Conservation (phyloP, 2,113 vertebrate species). For the Accipiter virgatus region DNA sequence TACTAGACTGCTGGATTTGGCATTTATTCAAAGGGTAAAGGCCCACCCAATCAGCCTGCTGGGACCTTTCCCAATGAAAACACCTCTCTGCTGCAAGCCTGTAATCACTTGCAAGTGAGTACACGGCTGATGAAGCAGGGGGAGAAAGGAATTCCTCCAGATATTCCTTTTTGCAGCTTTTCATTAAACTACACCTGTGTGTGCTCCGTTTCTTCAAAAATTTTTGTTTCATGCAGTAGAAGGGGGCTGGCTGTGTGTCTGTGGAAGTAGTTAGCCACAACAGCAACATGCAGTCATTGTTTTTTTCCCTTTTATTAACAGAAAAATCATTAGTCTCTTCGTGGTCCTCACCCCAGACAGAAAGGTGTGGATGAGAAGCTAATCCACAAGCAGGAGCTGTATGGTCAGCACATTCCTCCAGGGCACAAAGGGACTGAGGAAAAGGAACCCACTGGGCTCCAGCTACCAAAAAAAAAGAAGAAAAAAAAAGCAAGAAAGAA, state of each 20-base stretch:
- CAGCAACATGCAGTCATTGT: background rate
- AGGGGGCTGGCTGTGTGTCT: background rate
- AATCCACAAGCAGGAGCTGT: background rate
- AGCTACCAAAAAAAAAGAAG: background rate
- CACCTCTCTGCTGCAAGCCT: conserved; percentile 38
- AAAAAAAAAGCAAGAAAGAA: too few species aligned
- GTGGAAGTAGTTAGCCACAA: background rate
- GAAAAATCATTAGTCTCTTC: background rate
- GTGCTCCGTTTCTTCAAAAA: background rate
- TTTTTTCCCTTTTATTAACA: background rate
- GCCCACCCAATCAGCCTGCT: conserved; percentile 60
- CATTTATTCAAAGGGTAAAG: conserved; percentile 46
- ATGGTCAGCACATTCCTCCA: background rate
- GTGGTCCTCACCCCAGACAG: background rate
- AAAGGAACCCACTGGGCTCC: background rate
- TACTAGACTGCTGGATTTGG: conserved; percentile 42
- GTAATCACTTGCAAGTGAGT: conserved; percentile 55
- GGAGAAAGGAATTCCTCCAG: conserved; percentile 4
- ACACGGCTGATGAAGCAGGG: background rate
- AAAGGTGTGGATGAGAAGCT: background rate
- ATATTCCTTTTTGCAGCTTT: background rate
- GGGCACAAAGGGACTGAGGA: background rate
- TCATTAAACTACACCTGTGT: background rate
- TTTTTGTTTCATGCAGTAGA: background rate
- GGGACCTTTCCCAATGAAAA: conserved; percentile 63